A percentile compares a stretch with the other conserved stretches of the same genome.
Conservation (phyloP, 2,797 vertebrate genomes). For the Danio kyathit region DNA sequence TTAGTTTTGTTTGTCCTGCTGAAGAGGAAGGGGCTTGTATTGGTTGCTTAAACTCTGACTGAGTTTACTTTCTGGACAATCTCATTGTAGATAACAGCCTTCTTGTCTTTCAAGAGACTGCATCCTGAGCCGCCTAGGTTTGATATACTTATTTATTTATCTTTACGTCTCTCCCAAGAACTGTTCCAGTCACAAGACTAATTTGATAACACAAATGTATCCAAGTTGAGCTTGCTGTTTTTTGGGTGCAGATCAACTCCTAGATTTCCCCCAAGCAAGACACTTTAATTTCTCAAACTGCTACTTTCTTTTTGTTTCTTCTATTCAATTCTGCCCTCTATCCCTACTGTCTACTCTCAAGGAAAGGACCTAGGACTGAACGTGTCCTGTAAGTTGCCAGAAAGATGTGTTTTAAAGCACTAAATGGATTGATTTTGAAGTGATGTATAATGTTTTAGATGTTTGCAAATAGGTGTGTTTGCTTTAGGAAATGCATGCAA, state of each 20-base stretch:
- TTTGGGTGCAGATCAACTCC: background rate
- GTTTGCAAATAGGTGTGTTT: background rate
- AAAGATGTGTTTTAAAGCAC: background rate
- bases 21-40: constrained; percentile 42
- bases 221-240: background rate
- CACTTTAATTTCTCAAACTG: background rate
- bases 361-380: constrained; percentile 64
- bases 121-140: constrained; percentile 32
- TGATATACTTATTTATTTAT: constrained; percentile 7
- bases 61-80: constrained; percentile 48
- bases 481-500: constrained; percentile 18
- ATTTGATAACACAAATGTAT: background rate
- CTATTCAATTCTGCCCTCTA: constrained; percentile 2
- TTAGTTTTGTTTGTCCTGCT: constrained; percentile 54
- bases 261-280: background rate
- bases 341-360: constrained; percentile 47
- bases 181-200: background rate
- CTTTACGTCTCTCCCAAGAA: background rate
- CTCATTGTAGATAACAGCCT: constrained; percentile 41
- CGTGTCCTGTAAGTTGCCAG: constrained; percentile 69
- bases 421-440: constrained; percentile 16
- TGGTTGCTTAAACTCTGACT: constrained; percentile 52
- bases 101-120: constrained; percentile 20
- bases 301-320: constrained; percentile 22
- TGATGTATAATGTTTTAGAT: background rate